These are phyloP conservation scores for Crossocerus cetratus DNA, from an alignment of 2,888 invertebrate genomes.

Conservation along the genomic window DNA sequence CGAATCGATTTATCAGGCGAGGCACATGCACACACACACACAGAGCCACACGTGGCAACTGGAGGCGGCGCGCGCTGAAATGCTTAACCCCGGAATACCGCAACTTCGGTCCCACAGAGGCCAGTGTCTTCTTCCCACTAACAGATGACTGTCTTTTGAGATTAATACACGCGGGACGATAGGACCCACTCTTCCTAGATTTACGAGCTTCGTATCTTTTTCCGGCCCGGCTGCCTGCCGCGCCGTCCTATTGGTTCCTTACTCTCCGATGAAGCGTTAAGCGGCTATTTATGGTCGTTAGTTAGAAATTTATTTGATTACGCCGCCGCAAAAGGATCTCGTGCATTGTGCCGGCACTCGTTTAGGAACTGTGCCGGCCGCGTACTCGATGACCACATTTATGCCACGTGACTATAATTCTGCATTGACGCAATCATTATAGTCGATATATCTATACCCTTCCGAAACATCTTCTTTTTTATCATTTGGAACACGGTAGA, in stretches of 20 bases:
- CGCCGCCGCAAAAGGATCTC: not conserved
- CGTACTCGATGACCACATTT: too few species aligned
- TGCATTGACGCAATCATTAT: too few species aligned
- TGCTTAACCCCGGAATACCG: constrained; percentile 38
- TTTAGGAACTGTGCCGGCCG: not conserved
- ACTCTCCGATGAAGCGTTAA: not conserved
- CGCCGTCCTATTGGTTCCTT: too few species aligned
- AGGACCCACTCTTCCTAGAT: constrained; percentile 5
- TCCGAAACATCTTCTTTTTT: too few species aligned
- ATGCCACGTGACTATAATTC: too few species aligned
- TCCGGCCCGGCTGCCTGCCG: too few species aligned
- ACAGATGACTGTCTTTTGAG: constrained; percentile 30
- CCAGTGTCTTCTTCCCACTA: constrained; percentile 17
- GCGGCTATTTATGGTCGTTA: not conserved
- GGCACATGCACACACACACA: not conserved
- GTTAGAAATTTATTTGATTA: not conserved
- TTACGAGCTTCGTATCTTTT: constrained; percentile 8
- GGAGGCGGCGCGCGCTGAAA: constrained; percentile 27
- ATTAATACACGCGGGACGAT: constrained; percentile 1
- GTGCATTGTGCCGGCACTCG: not conserved
- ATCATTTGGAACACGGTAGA: too few species aligned
- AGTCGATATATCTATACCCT: too few species aligned
- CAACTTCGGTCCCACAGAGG: constrained; percentile 17
- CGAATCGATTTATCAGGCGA: constrained; percentile 31
- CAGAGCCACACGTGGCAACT: too few species aligned